Percentiles rank a stretch among this genome's conserved stretches.
Evolutionary conservation across 2,113 vertebrate species (phyloP).

Genomic region (Leucoraja erinaceus): DNA sequence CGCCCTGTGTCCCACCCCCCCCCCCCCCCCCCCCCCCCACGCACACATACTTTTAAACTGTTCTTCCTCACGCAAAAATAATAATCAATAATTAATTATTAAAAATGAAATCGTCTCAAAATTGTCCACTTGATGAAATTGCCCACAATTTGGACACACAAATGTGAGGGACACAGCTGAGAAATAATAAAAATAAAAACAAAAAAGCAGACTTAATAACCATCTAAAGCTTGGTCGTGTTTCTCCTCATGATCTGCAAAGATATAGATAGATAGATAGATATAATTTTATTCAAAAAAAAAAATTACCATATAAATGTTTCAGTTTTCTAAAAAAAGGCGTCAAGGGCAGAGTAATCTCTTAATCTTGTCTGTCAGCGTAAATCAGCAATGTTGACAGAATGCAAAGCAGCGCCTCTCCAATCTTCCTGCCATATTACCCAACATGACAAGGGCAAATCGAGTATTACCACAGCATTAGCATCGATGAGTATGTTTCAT

Average conservation of each 20-base stretch:
- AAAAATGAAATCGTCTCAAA: background rate
- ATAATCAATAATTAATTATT: too few species aligned
- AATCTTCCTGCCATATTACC: slow-evolving; percentile 47
- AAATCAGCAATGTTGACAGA: slow-evolving; percentile 54
- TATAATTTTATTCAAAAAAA: too few species aligned
- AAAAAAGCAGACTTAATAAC: background rate
- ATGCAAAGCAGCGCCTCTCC: slow-evolving; percentile 49
- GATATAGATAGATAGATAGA: too few species aligned
- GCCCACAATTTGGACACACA: background rate
- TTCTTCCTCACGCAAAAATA: background rate
- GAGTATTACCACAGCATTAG: background rate
- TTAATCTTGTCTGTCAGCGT: slow-evolving; percentile 54
- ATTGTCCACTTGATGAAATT: background rate
- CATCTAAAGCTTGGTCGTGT: background rate
- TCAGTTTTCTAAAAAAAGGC: slow-evolving; percentile 47
- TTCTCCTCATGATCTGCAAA: background rate
- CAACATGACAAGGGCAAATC: slow-evolving; percentile 47
- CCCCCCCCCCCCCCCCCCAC: too few species aligned
- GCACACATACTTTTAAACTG: background rate
- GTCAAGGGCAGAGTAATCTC: slow-evolving; percentile 54
- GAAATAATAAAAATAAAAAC: background rate
- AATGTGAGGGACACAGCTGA: background rate
- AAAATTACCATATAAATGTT: slow-evolving; percentile 55
- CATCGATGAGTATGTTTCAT: background rate
- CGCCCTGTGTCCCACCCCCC: too few species aligned